Base-by-base conservation (phyloP, 2,888 invertebrate species). In the Ormyrus thymus region DNA sequence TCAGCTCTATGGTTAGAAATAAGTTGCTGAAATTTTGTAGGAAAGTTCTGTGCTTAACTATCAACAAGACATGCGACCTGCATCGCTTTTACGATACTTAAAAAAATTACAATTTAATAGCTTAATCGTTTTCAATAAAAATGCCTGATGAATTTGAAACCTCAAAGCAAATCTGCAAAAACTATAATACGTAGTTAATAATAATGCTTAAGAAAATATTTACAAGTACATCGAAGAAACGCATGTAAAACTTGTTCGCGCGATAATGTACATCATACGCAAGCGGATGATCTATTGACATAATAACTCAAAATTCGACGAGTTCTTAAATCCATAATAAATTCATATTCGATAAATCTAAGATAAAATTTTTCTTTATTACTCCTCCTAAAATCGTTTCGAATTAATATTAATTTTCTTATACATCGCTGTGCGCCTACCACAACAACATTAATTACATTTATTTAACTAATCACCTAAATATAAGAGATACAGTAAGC, bases 361-460 rank as follows among this genome's bases (percentile, higher is more conserved):
- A 86, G 87, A 89, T 89, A 89, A 89, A 89, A 89, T 89, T 89
- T 29, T 29, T 89, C 86, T 89, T 88, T 88, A 88, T 89, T 89
- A 87, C 84, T 89, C 84, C 85, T 87, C 85, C 86, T 89, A 88
- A 89, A 89, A 88, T 88, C 85, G 86, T 86, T 85, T 87, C 85
- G 86, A 87, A 87, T 87, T 84, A 85, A 84, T 87, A 86, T 86
- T 87, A 85, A 84, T 86, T 87, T 87, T 86, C 86, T 86, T 87
- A 89, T 88, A 89, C 87, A 89, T 89, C 87, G 87, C 89, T 88
- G 89, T 88, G 79, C 75, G 88, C 87, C 89, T 89, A 89, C 89
- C 89, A 89, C 89, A 89, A 89, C 89, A 89, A 89, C 89, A 89
- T 88, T 88, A 89, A 89, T 89, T 89, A 89, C 88, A 89, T 87